Base-by-base conservation (phyloP, 2,888 invertebrate species). In the Tortricodes alternella region DNA sequence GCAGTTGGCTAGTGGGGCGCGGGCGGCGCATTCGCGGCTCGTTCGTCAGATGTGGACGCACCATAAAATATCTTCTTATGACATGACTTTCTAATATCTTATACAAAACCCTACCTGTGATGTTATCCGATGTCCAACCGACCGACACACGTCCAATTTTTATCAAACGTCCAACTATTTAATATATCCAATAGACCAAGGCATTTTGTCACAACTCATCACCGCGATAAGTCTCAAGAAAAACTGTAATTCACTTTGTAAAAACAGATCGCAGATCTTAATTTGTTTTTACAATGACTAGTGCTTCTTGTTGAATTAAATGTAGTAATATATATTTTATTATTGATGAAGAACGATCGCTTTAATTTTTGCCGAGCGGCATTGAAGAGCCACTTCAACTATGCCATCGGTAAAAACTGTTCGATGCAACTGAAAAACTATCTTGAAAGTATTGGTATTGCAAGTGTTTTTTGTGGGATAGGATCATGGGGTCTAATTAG, bases 241-340 rank as follows among this genome's bases (percentile, higher is more conserved):
- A 53, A 53, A 46, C 23, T 32, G 11, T 11, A 29, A 16, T 41
- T 46, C 32, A 23, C 38, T 18, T 39, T 9, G 39, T 23, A 53
- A 53, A 53, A 46, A 23, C 39, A 39, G 39, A 55, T 49, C 49
- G 27, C 55, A 35, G 49, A 49, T 49, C 41, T 41, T 55, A 34
- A 49, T 55, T 49, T 55, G 55, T 55, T 55, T 49, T 55, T 49
- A 21, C 43, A 43, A 49, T 49, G n/a, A 15, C 34, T n/a, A 24
- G 29, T 53, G 37, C 18, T 53, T 53, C 21, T 39, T 15, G 16
- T 16, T 21, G 24, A 0, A 39, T 23, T 41, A 15, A 41, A 41
- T 41, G 41, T n/a, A 11, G 15, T 16, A 16, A 18, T 7, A 38
- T 29, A 29, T n/a, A 9, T n/a, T 27, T 1, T 5, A 11, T 29